phyloP scores from a whole-genome alignment of 2,113 vertebrate species.

The Stomatorhinus ivindoensis region DNA sequence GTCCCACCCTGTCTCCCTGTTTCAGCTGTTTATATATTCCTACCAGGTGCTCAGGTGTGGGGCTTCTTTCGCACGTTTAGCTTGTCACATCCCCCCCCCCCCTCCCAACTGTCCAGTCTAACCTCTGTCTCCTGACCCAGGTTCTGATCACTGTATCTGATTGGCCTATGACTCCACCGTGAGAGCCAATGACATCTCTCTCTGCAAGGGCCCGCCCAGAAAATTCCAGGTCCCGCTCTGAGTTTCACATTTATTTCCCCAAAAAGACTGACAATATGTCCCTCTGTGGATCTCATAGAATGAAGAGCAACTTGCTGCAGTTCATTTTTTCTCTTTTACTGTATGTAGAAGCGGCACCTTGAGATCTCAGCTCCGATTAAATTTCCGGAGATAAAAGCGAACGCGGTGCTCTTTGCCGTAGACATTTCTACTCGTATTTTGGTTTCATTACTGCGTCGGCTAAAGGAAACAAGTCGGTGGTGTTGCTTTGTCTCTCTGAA shows the following conservation, averaged over 20 bases:
- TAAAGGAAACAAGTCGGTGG: neutral
- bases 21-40: neutral
- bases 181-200: neutral
- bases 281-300: neutral
- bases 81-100: neutral
- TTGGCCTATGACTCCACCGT: neutral
- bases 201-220: neutral
- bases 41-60: neutral
- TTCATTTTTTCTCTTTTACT: neutral
- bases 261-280: neutral
- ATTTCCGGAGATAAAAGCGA: neutral
- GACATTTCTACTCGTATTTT: neutral
- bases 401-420: neutral
- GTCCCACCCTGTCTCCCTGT: neutral
- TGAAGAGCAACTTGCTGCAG: neutral
- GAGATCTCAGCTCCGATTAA: neutral
- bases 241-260: neutral
- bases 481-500: neutral
- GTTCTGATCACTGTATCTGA: neutral
- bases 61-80: neutral
- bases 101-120: neutral
- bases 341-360: neutral
- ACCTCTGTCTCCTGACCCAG: neutral
- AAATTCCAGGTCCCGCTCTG: neutral
- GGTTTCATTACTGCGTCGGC: neutral